Evolutionary conservation across 2,888 invertebrate genomes (phyloP).

Genomic region (Cephus runcator): DNA sequence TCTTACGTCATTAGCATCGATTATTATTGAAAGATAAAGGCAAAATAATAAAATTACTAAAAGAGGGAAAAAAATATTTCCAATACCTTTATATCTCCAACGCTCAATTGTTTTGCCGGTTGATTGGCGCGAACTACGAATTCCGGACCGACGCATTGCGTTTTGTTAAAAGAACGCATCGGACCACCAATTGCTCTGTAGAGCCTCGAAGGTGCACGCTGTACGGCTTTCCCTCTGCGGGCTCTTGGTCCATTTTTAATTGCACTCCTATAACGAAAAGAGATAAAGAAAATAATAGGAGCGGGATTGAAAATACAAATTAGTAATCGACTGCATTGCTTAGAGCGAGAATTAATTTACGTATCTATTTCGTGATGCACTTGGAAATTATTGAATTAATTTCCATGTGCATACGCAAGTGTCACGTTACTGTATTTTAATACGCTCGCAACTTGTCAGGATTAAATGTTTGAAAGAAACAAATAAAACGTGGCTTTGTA

Average conservation of each 20-base stretch:
- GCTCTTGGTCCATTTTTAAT: constrained; percentile 58
- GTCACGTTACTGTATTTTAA: not conserved
- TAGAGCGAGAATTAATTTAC: too few species aligned
- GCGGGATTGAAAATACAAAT: not conserved
- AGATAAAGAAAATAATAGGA: not conserved
- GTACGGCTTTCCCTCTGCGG: constrained; percentile 73
- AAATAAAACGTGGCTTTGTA: too few species aligned
- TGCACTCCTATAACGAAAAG: constrained; percentile 21
- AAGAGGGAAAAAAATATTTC: constrained; percentile 20
- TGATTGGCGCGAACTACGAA: constrained; percentile 79
- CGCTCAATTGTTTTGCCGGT: constrained; percentile 72
- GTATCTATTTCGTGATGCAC: not conserved
- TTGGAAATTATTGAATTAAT: not conserved
- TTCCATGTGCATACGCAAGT: not conserved
- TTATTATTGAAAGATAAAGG: not conserved
- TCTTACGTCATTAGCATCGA: not conserved
- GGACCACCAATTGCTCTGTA: constrained; percentile 71
- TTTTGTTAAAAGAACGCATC: constrained; percentile 63
- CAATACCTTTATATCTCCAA: constrained; percentile 69
- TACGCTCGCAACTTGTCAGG: not conserved
- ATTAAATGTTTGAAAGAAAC: not conserved
- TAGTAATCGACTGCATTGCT: not conserved
- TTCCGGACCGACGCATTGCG: constrained; percentile 75
- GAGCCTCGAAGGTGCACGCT: constrained; percentile 77
- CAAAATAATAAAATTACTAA: not conserved